Evolutionary conservation across 2,113 vertebrate species (phyloP).

Genomic region (Prionailurus bengalensis): DNA sequence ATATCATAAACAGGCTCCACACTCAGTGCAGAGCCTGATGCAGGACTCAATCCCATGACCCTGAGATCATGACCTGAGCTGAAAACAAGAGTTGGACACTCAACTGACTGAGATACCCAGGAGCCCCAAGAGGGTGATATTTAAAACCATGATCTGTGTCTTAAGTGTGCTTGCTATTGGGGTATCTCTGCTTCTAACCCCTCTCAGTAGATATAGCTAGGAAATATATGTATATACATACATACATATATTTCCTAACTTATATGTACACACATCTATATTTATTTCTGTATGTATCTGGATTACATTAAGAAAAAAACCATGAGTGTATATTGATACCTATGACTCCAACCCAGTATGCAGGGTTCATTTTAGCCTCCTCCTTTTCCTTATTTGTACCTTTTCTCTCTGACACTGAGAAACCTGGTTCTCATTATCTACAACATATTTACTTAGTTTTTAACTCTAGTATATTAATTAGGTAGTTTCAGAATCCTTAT

Average conservation of each 20-base stretch:
- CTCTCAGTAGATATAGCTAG: background rate
- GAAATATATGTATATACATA: background rate
- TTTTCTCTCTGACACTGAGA: background rate
- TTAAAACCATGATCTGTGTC: background rate
- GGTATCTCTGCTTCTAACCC: background rate
- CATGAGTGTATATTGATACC: background rate
- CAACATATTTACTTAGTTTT: constrained; percentile 24
- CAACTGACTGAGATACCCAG: too few species aligned
- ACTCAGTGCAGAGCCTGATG: too few species aligned
- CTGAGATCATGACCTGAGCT: too few species aligned
- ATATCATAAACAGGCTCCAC: too few species aligned
- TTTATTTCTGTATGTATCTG: constrained; percentile 2
- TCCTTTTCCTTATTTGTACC: constrained; percentile 9
- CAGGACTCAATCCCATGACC: too few species aligned
- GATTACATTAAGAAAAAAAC: constrained; percentile 15
- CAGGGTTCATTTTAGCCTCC: background rate
- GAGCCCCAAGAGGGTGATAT: background rate
- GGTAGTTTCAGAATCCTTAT: background rate
- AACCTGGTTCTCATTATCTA: constrained; percentile 8
- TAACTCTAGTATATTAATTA: background rate
- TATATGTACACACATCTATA: background rate
- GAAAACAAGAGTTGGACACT: too few species aligned
- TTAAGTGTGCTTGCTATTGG: background rate
- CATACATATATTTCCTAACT: background rate
- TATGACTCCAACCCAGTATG: background rate